Evolutionary conservation across 1,140 invertebrate genomes (phyloP).

Genomic region (Papilio dardanus): DNA sequence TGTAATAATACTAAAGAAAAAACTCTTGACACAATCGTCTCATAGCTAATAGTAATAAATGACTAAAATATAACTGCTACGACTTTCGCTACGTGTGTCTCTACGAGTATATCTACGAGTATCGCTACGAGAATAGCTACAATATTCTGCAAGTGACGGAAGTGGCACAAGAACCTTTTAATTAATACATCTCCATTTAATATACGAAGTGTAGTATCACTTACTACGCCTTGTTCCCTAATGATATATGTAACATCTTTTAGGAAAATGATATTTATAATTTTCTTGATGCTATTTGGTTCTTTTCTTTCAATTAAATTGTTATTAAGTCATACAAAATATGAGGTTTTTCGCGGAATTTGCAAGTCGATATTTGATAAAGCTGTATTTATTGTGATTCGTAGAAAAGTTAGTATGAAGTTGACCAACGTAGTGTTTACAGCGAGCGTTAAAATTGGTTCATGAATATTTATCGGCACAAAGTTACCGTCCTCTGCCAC

Average conservation of each 20-base stretch:
- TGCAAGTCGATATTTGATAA: background rate
- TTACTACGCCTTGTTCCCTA: background rate
- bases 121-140: background rate
- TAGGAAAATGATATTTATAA: background rate
- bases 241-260: background rate
- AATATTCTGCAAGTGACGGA: background rate
- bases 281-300: background rate
- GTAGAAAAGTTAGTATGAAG: background rate
- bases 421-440: conserved; percentile 16
- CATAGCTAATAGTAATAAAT: no score
- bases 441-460: background rate
- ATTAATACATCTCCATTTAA: background rate
- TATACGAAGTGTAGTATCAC: background rate
- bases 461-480: conserved; percentile 3
- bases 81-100: background rate
- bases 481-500: background rate
- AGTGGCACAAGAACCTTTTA: background rate
- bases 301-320: background rate
- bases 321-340: background rate
- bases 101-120: background rate
- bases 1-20: no score
- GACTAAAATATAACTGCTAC: background rate
- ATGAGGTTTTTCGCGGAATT: background rate
- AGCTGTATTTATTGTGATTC: conserved; percentile 8
- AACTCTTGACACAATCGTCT: no score